Conservation (phyloP, 1,140 invertebrate genomes). For the Drosophila paulistorum region DNA sequence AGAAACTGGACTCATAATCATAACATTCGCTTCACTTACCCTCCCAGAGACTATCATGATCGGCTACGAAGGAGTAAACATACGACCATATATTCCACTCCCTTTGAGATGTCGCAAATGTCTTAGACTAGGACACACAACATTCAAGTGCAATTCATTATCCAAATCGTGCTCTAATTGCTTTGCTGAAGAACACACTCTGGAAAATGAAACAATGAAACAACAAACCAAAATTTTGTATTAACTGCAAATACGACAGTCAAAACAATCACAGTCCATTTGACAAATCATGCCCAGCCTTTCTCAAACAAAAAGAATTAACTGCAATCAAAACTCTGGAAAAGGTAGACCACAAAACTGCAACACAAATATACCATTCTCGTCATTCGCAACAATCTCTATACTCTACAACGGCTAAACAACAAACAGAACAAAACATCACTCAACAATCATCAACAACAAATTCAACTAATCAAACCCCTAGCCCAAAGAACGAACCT, state of each 20-base stretch:
- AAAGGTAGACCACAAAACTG: conserved; percentile 28
- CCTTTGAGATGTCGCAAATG: conserved; percentile 20
- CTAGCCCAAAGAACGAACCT: too few relatives aligned
- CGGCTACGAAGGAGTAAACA: conserved; percentile 15
- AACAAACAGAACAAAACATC: background rate
- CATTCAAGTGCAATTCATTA: too few relatives aligned
- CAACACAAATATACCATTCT: conserved; percentile 6
- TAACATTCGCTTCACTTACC: conserved; percentile 21
- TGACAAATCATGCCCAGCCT: too few relatives aligned
- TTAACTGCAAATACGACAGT: too few relatives aligned
- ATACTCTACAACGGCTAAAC: conserved; percentile 1
- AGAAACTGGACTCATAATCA: conserved; percentile 26
- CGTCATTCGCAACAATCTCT: conserved; percentile 16
- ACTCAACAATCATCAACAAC: background rate
- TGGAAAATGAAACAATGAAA: too few relatives aligned
- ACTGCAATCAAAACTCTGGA: background rate
- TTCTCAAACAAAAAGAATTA: too few relatives aligned
- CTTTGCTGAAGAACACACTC: background rate
- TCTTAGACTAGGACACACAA: background rate
- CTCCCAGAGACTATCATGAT: conserved; percentile 28
- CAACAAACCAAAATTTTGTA: too few relatives aligned
- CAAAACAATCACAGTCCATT: too few relatives aligned
- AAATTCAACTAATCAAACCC: conserved; percentile 12
- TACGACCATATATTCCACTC: conserved; percentile 21
- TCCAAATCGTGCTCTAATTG: too few relatives aligned